Evolutionary conservation across 2,113 vertebrate species (phyloP).

Genomic region (Centropus unirufus): DNA sequence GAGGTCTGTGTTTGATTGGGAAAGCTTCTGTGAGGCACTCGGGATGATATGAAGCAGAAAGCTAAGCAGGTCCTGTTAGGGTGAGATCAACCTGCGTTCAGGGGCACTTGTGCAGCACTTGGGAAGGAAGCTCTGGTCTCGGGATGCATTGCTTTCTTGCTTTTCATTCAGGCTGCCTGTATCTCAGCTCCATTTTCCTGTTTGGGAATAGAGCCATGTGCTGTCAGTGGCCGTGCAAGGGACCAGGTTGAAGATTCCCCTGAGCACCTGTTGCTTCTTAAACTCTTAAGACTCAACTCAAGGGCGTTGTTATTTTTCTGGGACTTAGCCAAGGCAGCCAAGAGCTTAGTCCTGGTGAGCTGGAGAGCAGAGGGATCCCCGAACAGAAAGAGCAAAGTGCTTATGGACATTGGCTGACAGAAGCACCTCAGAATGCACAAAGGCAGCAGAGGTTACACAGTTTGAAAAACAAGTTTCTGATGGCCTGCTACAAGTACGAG

Average conservation of each 20-base stretch:
- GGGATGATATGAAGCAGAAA: background rate
- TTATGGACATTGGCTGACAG: background rate
- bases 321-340: background rate
- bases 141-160: background rate
- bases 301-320: background rate
- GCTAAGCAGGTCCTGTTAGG: background rate
- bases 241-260: background rate
- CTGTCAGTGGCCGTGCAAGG: background rate
- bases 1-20: background rate
- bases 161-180: background rate
- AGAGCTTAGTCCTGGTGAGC: background rate
- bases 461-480: background rate
- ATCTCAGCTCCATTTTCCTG: background rate
- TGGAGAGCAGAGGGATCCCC: conserved; percentile 19
- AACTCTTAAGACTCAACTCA: background rate
- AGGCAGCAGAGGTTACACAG: background rate
- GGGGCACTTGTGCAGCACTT: background rate
- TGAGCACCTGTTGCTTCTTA: conserved; percentile 5
- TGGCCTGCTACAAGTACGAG: background rate
- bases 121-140: background rate
- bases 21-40: background rate
- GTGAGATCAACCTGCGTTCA: background rate
- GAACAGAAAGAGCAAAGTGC: background rate
- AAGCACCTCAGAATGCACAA: background rate
- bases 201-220: accelerated